Evolutionary conservation across 2,797 vertebrate genomes (phyloP).

Genomic region (Melanotaenia maccullochi): DNA sequence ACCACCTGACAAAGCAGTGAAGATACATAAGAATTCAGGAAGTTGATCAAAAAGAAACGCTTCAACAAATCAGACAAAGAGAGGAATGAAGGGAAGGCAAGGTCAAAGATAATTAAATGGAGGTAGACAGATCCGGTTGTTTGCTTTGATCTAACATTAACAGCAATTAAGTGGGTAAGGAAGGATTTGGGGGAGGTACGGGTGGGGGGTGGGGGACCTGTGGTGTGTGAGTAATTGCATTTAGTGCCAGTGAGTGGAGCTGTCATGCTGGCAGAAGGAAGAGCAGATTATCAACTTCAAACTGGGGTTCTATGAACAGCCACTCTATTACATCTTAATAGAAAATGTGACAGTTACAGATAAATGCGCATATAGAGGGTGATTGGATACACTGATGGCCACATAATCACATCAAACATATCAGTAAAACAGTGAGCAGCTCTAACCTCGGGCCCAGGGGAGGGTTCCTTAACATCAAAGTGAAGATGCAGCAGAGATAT

Average conservation of each 20-base stretch:
- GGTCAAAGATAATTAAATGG: constrained; percentile 4
- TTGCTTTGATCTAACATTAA: constrained; percentile 9
- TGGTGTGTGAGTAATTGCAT: constrained; percentile 33
- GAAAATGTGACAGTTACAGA: constrained; percentile 14
- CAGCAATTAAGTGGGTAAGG: not conserved
- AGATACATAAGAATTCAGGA: constrained; percentile 20
- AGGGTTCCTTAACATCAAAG: constrained; percentile 74
- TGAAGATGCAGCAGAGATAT: constrained; percentile 43
- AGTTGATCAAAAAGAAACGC: not conserved
- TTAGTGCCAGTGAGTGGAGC: constrained; percentile 34
- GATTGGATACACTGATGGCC: constrained; percentile 3
- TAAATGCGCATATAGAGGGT: not conserved
- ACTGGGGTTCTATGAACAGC: constrained; percentile 4
- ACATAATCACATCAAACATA: constrained; percentile 43
- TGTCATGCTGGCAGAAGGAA: constrained; percentile 25
- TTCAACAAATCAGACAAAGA: constrained; percentile 14
- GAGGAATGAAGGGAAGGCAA: constrained; percentile 5
- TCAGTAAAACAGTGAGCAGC: constrained; percentile 39
- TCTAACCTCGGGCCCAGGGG: constrained; percentile 82
- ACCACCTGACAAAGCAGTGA: constrained; percentile 87
- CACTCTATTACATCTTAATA: not conserved
- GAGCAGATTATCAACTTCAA: constrained; percentile 8
- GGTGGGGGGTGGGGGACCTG: not conserved
- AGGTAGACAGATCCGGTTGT: not conserved
- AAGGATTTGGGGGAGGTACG: not conserved